These are phyloP conservation scores for Drosophila paranaensis DNA, from an alignment of 2,888 invertebrate genomes.

Conservation along the genomic window DNA sequence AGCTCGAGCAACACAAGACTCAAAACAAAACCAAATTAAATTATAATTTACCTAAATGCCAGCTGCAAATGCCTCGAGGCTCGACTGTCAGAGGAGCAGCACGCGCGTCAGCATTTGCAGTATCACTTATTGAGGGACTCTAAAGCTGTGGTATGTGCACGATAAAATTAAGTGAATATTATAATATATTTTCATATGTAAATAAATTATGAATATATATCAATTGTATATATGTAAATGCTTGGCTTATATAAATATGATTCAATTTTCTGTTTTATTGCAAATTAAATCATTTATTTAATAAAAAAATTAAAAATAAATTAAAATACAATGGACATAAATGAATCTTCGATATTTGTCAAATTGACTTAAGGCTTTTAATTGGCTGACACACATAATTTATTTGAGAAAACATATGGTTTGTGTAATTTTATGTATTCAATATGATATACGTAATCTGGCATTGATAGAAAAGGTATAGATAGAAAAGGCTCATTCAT, in stretches of 20 bases:
- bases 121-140: slow-evolving; percentile 45
- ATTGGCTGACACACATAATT: too few species aligned
- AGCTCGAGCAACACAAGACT: slow-evolving; percentile 14
- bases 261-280: too few species aligned
- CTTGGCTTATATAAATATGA: too few species aligned
- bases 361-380: too few species aligned
- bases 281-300: background rate
- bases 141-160: background rate
- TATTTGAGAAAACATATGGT: too few species aligned
- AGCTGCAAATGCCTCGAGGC: slow-evolving; percentile 20
- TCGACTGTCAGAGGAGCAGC: slow-evolving; percentile 21
- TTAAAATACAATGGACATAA: background rate
- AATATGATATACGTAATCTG: too few species aligned
- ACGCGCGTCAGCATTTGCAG: slow-evolving; percentile 6
- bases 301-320: background rate
- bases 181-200: background rate
- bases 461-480: too few species aligned
- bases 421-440: too few species aligned
- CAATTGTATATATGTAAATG: background rate
- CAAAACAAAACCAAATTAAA: slow-evolving; percentile 42
- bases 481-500: too few species aligned
- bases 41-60: slow-evolving; percentile 45
- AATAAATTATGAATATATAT: background rate
- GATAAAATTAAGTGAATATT: slow-evolving; percentile 8
- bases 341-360: too few species aligned